Percentiles rank a stretch among this genome's conserved stretches.
Conservation (phyloP, 2,113 vertebrate species). For the Nanorana parkeri region DNA sequence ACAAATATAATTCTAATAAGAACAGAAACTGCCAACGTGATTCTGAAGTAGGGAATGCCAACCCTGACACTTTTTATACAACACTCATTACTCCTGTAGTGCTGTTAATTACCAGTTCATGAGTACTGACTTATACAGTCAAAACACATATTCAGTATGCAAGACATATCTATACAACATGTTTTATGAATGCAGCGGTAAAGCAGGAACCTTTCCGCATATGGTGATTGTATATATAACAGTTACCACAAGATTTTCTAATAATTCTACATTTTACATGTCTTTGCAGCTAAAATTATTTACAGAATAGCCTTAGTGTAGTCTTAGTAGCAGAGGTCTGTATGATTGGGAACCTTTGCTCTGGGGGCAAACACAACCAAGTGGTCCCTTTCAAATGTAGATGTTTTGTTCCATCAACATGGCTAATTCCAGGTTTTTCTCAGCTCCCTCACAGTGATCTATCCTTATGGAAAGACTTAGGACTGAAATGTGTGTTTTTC, state of each 20-base stretch:
- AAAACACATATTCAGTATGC: constrained; percentile 39
- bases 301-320: neutral
- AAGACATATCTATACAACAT: constrained; percentile 22
- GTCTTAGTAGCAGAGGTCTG: too few species aligned
- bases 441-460: too few species aligned
- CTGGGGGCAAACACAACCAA: too few species aligned
- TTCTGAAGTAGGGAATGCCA: neutral
- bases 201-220: constrained; percentile 25
- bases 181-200: constrained; percentile 27
- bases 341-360: too few species aligned
- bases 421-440: too few species aligned
- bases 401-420: too few species aligned
- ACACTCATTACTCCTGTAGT: neutral
- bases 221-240: constrained; percentile 22
- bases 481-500: too few species aligned
- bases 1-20: too few species aligned
- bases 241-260: constrained; percentile 24
- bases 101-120: constrained; percentile 23
- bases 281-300: constrained; percentile 17
- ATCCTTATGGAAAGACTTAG: too few species aligned
- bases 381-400: too few species aligned
- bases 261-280: constrained; percentile 28
- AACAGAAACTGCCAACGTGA: too few species aligned
- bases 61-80: neutral
- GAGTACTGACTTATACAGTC: constrained; percentile 33